Percentiles rank a stretch among this genome's conserved stretches.
phyloP scores from a whole-genome alignment of 2,888 invertebrate genomes.

The Eurytoma californica region DNA sequence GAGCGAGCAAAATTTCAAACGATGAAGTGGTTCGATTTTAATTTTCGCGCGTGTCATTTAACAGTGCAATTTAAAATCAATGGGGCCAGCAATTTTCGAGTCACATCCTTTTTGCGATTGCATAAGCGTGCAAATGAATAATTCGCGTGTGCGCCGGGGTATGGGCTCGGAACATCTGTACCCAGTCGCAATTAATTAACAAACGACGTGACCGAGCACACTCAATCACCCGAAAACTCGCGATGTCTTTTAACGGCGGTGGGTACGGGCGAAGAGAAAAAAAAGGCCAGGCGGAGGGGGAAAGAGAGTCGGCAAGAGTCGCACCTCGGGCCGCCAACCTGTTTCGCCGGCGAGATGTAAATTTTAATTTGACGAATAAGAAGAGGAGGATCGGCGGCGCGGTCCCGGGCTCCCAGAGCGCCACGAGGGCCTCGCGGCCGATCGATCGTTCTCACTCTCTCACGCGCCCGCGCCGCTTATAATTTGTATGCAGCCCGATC shows the following conservation, averaged over 20 bases:
- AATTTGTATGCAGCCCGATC: constrained; percentile 28
- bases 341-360: constrained; percentile 40
- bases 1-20: too few relatives aligned
- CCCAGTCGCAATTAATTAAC: constrained; percentile 48
- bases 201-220: constrained; percentile 27
- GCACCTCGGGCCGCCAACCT: constrained; percentile 37
- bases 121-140: constrained; percentile 27
- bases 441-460: constrained; percentile 24
- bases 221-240: constrained; percentile 45
- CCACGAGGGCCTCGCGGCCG: neutral
- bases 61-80: too few relatives aligned
- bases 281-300: neutral
- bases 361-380: constrained; percentile 51
- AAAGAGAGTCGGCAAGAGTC: constrained; percentile 17
- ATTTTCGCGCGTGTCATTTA: too few relatives aligned
- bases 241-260: constrained; percentile 27
- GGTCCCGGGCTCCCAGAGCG: too few relatives aligned
- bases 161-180: constrained; percentile 36
- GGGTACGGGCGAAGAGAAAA: neutral
- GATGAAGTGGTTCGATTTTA: too few relatives aligned
- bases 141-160: constrained; percentile 5
- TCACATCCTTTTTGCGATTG: neutral
- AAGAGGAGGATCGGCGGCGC: constrained; percentile 14
- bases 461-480: neutral
- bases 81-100: constrained; percentile 9